Evolutionary conservation across 2,113 vertebrate genomes (phyloP), one percentile per base, ranked within the genome.

Genomic region (Budorcas taxicolor): DNA sequence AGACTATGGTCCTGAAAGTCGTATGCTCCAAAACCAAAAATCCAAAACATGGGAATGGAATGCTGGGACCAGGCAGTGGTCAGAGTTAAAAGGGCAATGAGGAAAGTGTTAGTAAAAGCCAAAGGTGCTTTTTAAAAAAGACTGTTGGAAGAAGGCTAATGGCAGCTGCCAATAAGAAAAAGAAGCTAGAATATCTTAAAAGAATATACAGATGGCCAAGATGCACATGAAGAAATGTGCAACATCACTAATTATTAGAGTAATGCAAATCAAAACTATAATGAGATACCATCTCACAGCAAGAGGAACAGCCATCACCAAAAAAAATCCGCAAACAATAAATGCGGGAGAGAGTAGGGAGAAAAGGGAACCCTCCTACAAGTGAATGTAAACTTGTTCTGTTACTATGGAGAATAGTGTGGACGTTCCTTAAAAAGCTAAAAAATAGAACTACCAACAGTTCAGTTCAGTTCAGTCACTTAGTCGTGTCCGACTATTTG

Each of bases 51-150:
- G 25, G 31, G 13, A 45, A 8, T 60, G 11, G 8, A 21, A 36
- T 40, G 9, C 3, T 74, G 3, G 17, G 53, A 62, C 0, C 10
- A 4, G 3, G 2, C 4, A 27, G n/a, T 16, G 29, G n/a, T 5
- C n/a, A 82, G 47, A 67, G 25, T 3, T 78, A 2, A 16, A 40
- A 87, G n/a, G 16, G 64, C 43, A 8, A 21, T 16, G 29, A 83
- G 3, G 25, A 47, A 53, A 58, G 11, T 64, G 5, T 50, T 25
- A 40, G n/a, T 27, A 64, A 64, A 84, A 88, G 76, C 14, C 81
- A 90, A 91, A 78, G 57, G 29, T 47, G 25, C 6, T 83, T 10
- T 64, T 31, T 1, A 3, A 86, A 82, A 27, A 45, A 93, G 36
- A 64, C 29, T 45, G 9, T 71, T 55, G 19, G 23, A 76, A 57